A percentile compares a stretch with the other conserved stretches of the same genome.
Conservation (phyloP, 2,113 vertebrate genomes). For the Cottus gobio region DNA sequence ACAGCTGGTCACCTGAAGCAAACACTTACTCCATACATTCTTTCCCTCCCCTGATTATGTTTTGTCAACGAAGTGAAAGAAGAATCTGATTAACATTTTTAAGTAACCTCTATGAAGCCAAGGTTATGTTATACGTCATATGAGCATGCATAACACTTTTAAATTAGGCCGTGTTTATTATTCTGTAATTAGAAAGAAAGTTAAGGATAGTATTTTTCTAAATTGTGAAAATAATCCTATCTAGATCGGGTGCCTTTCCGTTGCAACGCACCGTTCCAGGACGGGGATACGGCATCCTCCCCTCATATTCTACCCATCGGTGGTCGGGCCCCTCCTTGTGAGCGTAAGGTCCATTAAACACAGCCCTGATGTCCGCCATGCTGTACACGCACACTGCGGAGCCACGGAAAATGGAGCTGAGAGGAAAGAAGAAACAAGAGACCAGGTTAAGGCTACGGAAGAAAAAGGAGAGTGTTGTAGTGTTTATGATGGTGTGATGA, state of each 20-base stretch:
- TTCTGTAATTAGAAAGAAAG: constrained; percentile 34
- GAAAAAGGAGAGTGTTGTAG: not conserved
- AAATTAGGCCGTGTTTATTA: constrained; percentile 44
- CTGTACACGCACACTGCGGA: constrained; percentile 98
- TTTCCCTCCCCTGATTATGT: constrained; percentile 24
- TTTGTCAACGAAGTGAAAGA: constrained; percentile 38
- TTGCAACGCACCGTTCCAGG: constrained; percentile 88
- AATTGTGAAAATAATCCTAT: constrained; percentile 12
- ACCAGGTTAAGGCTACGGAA: not conserved
- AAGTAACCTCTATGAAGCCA: constrained; percentile 19
- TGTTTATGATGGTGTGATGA: not conserved
- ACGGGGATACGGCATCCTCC: constrained; percentile 93
- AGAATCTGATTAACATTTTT: constrained; percentile 49
- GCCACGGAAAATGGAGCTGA: constrained; percentile 95
- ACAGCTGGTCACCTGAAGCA: constrained; percentile 26
- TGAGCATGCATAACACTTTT: not conserved
- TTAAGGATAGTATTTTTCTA: not conserved
- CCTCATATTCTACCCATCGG: constrained; percentile 96
- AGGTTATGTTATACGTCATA: constrained; percentile 22
- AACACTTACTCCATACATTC: not conserved
- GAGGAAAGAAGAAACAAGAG: constrained; percentile 23
- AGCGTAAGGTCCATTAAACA: constrained; percentile 95
- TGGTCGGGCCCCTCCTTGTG: constrained; percentile 97
- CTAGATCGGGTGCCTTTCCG: not conserved
- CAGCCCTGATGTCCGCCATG: constrained; percentile 95